A percentile compares a stretch with the other conserved stretches of the same genome.
Evolutionary conservation across 2,113 vertebrate species (phyloP).

Genomic region (Amblyornis subalaris): DNA sequence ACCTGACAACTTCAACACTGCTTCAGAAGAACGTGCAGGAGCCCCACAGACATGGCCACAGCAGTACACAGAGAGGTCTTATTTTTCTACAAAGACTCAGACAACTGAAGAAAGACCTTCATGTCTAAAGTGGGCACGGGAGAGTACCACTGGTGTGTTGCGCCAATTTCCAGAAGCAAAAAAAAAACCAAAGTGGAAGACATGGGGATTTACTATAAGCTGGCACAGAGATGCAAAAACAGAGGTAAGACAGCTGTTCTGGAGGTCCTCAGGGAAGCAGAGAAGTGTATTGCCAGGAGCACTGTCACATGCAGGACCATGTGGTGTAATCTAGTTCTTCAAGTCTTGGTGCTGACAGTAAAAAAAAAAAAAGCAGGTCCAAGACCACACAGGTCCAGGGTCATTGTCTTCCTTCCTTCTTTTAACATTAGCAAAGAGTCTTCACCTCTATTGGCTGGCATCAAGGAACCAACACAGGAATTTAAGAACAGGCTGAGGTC

Average conservation of each 20-base stretch:
- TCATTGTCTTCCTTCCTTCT: not conserved
- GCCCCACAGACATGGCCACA: accelerated
- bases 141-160: not conserved
- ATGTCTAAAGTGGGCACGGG: not conserved
- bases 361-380: not conserved
- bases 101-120: not conserved
- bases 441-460: not conserved
- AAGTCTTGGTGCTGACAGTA: not conserved
- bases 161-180: not conserved
- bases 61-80: not conserved
- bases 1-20: not conserved
- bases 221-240: not conserved
- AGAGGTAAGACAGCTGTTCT: not conserved
- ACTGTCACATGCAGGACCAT: not conserved
- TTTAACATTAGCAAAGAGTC: not conserved
- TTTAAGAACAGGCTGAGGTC: not conserved
- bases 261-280: not conserved
- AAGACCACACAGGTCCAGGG: accelerated
- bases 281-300: not conserved
- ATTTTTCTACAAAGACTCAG: not conserved
- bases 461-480: not conserved
- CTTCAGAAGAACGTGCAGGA: not conserved
- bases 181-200: not conserved
- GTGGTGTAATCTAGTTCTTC: not conserved
- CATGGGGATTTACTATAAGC: not conserved